Conservation (phyloP, 2,797 vertebrate genomes). For the Silurus lanzhouensis region DNA sequence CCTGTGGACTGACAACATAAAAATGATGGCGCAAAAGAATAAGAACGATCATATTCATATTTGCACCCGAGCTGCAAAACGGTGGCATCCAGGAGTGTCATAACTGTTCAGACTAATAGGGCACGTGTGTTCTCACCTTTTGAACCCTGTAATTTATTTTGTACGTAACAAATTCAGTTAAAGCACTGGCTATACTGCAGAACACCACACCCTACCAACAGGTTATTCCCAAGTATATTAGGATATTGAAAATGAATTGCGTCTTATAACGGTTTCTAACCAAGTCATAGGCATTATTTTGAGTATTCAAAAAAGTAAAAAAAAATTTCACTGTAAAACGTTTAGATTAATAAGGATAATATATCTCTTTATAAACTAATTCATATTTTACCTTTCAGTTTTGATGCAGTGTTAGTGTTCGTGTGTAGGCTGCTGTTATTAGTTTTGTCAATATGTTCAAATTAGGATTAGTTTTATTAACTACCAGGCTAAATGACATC, state of each 20-base stretch:
- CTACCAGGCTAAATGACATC: background rate
- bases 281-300: background rate
- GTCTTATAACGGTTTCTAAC: background rate
- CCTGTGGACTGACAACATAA: background rate
- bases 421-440: background rate
- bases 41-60: background rate
- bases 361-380: background rate
- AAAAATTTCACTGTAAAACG: background rate
- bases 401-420: background rate
- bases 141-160: background rate
- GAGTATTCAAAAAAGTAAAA: background rate
- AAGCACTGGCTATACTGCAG: background rate
- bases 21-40: background rate
- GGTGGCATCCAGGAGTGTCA: background rate
- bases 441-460: background rate
- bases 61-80: background rate
- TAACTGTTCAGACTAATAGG: slow-evolving; percentile 20
- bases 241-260: background rate
- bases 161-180: background rate
- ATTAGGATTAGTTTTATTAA: background rate
- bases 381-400: background rate
- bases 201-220: background rate
- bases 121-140: background rate
- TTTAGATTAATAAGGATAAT: background rate
- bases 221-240: background rate